phyloP scores from a whole-genome alignment of 2,113 vertebrate genomes.

The Chaetorhynchus papuensis region DNA sequence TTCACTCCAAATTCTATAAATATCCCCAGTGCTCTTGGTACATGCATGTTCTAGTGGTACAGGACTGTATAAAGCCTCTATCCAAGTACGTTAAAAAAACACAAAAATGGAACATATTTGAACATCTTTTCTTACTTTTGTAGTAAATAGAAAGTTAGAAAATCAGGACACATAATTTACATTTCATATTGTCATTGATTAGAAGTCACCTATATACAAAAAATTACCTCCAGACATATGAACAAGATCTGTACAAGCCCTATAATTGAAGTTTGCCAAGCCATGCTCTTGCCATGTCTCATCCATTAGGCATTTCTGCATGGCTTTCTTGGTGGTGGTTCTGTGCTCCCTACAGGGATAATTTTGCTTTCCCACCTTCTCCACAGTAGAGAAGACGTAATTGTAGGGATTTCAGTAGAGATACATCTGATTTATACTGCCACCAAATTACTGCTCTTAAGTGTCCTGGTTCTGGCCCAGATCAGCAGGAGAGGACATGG shows the following conservation, averaged over 20 bases:
- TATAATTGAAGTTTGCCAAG: accelerated
- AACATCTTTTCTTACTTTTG: not conserved
- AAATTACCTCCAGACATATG: not conserved
- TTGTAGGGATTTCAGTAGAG: not conserved
- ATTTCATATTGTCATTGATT: not conserved
- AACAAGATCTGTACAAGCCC: not conserved
- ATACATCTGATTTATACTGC: not conserved
- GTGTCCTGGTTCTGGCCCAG: not conserved
- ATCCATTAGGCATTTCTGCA: not conserved
- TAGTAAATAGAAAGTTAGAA: not conserved
- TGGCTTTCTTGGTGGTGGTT: not conserved
- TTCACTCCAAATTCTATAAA: not conserved
- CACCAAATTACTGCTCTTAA: not conserved
- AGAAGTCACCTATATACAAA: not conserved
- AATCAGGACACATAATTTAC: not conserved
- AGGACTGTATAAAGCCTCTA: not conserved
- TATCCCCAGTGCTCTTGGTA: not conserved
- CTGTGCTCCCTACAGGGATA: not conserved
- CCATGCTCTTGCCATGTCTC: not conserved
- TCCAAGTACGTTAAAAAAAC: not conserved
- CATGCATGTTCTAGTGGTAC: not conserved
- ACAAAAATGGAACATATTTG: not conserved
- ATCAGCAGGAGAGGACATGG: not conserved
- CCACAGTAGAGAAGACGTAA: not conserved
- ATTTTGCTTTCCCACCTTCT: not conserved